Conservation (phyloP, 2,797 vertebrate genomes). For the Paedocypris micromegethes region DNA sequence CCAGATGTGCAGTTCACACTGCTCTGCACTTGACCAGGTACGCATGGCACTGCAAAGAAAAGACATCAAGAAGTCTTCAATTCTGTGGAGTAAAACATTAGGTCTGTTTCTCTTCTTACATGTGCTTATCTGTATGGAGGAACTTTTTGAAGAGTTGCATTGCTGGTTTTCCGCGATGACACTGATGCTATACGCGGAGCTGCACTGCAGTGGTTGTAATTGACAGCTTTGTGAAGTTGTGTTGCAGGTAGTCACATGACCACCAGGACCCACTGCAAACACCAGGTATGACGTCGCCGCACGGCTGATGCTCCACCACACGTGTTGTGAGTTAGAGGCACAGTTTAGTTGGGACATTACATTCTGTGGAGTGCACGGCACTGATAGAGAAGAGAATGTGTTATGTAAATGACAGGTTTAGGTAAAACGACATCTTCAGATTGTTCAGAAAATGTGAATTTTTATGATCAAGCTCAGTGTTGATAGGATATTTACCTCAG, state of each 20-base stretch:
- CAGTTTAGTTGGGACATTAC: conserved; percentile 5
- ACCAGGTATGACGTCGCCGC: conserved; percentile 52
- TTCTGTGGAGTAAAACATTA: background rate
- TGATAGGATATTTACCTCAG: too few relatives aligned
- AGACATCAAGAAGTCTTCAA: background rate
- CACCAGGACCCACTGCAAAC: conserved; percentile 53
- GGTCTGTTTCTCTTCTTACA: conserved; percentile 6
- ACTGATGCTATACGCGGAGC: conserved; percentile 32
- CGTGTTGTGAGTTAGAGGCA: background rate
- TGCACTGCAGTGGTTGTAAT: conserved; percentile 3
- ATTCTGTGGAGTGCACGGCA: conserved; percentile 20
- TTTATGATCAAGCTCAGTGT: too few relatives aligned
- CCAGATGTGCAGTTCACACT: conserved; percentile 30
- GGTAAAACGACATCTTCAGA: too few relatives aligned
- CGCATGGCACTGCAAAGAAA: conserved; percentile 19
- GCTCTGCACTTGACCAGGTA: conserved; percentile 14
- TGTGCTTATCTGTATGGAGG: background rate
- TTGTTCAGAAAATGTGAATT: too few relatives aligned
- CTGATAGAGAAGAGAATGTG: conserved; percentile 1
- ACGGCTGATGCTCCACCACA: conserved; percentile 4
- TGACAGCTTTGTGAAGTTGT: background rate
- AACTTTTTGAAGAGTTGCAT: conserved; percentile 32
- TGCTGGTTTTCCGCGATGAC: conserved; percentile 32
- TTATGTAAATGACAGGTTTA: background rate
- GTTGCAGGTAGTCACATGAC: conserved; percentile 5